Base-by-base conservation (phyloP, 1,140 invertebrate species). In the Halesus radiatus region DNA sequence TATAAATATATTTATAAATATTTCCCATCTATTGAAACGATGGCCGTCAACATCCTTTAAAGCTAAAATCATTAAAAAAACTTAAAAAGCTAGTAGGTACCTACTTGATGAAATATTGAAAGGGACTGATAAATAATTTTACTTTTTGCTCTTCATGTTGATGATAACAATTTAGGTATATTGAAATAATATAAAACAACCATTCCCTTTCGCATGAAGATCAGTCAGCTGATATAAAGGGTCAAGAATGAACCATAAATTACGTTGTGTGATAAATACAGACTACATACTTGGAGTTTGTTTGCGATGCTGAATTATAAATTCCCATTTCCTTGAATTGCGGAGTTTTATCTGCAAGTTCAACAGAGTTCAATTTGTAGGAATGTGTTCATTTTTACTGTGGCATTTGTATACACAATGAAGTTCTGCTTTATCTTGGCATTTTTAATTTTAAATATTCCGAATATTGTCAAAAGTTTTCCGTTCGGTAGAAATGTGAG, bases 381-480 rank as follows among this genome's bases (percentile, higher is more conserved):
- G 20, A 72, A 79, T 53, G 53, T 29, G 68, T 37, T 74, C 70
- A 79, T 54, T 75, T 64, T 32, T 64, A 26, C n/a, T 50, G 37
- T 64, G 50, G 29, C 58, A 23, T 52, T 64, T 64, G 26, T 75
- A 32, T 62, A 72, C 66, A 79, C 53, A 70, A 79, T 79, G 77
- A 79, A 73, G 68, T 73, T 58, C 68, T 79, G 23, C 37, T 72
- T 79, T 52, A 72, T 60, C 50, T 79, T 60, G 22, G 60, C 50
- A 78, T 23, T 79, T 79, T 58, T 79, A 54, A 52, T 64, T 64
- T 52, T 72, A 29, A 79, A 18, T 45, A 20, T 79, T 79, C 32
- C 76, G 18, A 78, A 68, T 78, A 73, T 53, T 72, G 50, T 79
- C 70, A 72, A 72, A 78, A 53, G 66, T 79, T 77, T 80, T 62